Percentiles rank a stretch among this genome's conserved stretches.
Evolutionary conservation across 2,113 vertebrate species (phyloP).

Genomic region (Baryphthengus martii): DNA sequence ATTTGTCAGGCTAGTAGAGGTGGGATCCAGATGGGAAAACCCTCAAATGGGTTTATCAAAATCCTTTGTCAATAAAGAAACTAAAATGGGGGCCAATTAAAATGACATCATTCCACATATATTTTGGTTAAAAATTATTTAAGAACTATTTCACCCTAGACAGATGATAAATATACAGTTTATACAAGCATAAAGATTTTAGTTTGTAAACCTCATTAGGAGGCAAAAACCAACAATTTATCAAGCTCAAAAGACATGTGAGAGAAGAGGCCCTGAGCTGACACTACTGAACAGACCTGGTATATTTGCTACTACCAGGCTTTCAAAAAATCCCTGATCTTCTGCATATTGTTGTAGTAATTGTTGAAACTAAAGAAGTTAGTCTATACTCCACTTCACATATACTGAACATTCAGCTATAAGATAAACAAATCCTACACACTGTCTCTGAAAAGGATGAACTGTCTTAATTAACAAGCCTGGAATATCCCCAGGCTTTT

Average conservation of each 20-base stretch:
- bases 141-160: neutral
- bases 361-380: neutral
- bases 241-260: neutral
- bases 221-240: neutral
- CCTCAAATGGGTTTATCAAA: neutral
- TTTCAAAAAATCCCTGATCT: neutral
- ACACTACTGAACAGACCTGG: neutral
- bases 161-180: neutral
- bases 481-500: neutral
- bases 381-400: neutral
- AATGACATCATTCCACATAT: neutral
- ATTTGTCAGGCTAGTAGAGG: neutral
- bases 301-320: neutral
- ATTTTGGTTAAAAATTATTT: neutral
- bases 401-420: neutral
- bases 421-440: neutral
- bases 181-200: neutral
- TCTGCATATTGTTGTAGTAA: neutral
- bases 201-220: neutral
- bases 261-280: neutral
- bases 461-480: neutral
- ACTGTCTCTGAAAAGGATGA: neutral
- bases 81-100: neutral
- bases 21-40: neutral
- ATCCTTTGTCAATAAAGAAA: slow-evolving; percentile 50